Percentiles rank a stretch among this genome's conserved stretches.
These are phyloP conservation scores for Calidris pugnax DNA, from an alignment of 2,113 vertebrate genomes.

Conservation along the genomic window DNA sequence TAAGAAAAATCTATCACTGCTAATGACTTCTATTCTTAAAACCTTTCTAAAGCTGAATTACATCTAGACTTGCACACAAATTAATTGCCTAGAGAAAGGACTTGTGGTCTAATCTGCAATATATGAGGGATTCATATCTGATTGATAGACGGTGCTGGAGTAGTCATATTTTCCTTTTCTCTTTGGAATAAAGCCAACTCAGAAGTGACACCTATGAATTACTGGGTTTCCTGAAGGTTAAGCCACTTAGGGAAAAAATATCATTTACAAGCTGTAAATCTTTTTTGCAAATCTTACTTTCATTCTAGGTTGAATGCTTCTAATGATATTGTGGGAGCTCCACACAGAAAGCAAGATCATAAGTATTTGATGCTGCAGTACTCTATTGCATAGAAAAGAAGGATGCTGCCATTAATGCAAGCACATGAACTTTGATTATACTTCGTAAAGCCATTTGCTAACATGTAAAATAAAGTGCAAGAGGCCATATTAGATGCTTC, in stretches of 20 bases:
- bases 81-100: neutral
- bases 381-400: neutral
- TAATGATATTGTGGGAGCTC: neutral
- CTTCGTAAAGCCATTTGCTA: constrained; percentile 34
- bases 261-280: neutral
- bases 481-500: constrained; percentile 39
- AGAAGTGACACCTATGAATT: neutral
- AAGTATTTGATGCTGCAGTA: neutral
- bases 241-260: neutral
- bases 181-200: constrained; percentile 1
- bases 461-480: constrained; percentile 28
- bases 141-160: neutral
- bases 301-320: neutral
- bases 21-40: neutral
- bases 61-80: neutral
- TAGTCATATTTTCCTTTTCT: neutral
- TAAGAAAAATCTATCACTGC: neutral
- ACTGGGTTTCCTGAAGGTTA: constrained; percentile 15
- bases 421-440: constrained; percentile 33
- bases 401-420: neutral
- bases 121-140: neutral
- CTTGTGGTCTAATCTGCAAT: neutral
- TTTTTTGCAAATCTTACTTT: neutral
- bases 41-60: neutral
- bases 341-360: neutral